Evolutionary conservation across 2,888 invertebrate genomes (phyloP), one percentile per base, ranked within the genome.

Genomic region (Galerucella nymphaeae): DNA sequence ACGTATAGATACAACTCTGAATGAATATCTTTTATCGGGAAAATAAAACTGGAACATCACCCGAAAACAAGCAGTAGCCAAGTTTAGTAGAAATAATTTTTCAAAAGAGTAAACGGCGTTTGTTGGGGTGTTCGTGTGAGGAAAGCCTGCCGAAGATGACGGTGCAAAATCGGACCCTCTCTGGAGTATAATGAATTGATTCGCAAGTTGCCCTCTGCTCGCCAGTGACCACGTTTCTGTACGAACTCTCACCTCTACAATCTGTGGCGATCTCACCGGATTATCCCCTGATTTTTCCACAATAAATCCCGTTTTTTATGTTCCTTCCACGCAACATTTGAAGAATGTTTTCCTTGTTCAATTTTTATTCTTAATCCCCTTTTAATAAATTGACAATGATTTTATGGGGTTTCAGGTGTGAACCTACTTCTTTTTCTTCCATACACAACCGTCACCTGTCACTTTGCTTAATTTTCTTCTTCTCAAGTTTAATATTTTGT

Each of bases 111-210:
- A 78, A 80, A 78, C 78, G 78, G 76, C 75, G 74, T 72, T 74
- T 63, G 74, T 74, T 65, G 76, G 80, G 78, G 79, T 73, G 77
- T 78, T 76, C 75, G 80, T 73, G 76, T 76, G 76, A 76, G 77
- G 78, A 80, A 78, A 76, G 75, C 79, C 75, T 58, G 42, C 71
- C 80, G 73, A 81, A 83, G 84, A 85, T 85, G 85, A 84, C 84
- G 82, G 80, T 85, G 85, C 85, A 83, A 83, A 82, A 82, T 82
- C 82, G 80, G 82, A 83, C 84, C 85, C 85, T 85, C 84, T 83
- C 81, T 77, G 77, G 82, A 81, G 83, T 80, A 82, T 85, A 85
- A 85, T 85, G 85, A 85, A 85, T 85, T 85, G 85, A 85, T 85
- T 84, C 85, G 85, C 84, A 85, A 83, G 84, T 82, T 70, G 80